Evolutionary conservation across 2,888 invertebrate genomes (phyloP), one percentile per base, ranked within the genome.

Genomic region (Sphinx pinastri): DNA sequence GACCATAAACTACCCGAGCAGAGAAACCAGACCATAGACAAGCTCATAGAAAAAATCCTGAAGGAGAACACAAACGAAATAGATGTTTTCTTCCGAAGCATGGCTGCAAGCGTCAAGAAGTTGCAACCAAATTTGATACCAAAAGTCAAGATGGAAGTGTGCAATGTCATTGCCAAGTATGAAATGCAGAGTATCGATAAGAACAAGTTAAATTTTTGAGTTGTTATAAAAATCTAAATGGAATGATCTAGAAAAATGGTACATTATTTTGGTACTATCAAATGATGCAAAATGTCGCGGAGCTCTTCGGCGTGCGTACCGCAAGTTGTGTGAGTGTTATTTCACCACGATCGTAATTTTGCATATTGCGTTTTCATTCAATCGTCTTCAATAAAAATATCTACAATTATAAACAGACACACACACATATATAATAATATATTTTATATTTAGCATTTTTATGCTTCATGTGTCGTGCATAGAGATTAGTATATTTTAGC

Each of bases 81-180:
- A 66, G 94, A 94, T 71, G 92, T 94, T 0, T 94, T 94, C 80
- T 94, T 94, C 71, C 83, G 92, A 68, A 93, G 93, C 80, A 94
- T 94, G 94, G 93, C 94, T 0, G 92, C 94, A 7, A 93, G 92
- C 77, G 94, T 94, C 1, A 94, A 93, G 75, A 94, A 94, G 75
- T 79, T 94, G 76, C 93, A 92, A 72, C 94, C 94, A 11, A 92
- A 90, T 79, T 81, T 94, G 74, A 93, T 94, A 78, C 94, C 94
- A 31, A 93, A 93, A 84, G 93, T 93, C 0, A 94, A 94, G 75
- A 93, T 94, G 94, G 94, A 94, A 81, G 94, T 94, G 25, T 94
- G 94, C 73, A 94, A 92, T 83, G 93, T 94, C 7, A 93, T 94
- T 70, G 94, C 94, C 0, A 94, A 93, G 77, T 94, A 94, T 80